These are phyloP conservation scores for Hucho hucho DNA, from an alignment of 2,113 vertebrate genomes.

Conservation along the genomic window DNA sequence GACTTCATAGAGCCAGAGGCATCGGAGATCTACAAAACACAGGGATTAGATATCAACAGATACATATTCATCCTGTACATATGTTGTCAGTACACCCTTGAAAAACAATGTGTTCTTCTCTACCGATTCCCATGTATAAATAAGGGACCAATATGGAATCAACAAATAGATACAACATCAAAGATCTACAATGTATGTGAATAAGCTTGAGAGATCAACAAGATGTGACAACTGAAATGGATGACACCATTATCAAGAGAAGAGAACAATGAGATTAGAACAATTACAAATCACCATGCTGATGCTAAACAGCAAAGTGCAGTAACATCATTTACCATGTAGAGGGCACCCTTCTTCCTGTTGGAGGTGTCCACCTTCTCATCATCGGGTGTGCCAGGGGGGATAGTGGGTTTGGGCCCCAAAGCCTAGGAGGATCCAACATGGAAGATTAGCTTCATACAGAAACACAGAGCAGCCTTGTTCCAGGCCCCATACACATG, in stretches of 20 bases:
- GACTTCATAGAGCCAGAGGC: slow-evolving; percentile 71
- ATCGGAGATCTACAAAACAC: slow-evolving; percentile 71
- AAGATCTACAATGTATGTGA: too few species aligned
- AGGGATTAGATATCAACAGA: not conserved
- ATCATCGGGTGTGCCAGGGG: slow-evolving; percentile 64
- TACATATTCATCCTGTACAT: not conserved
- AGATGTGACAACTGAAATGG: not conserved
- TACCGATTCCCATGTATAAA: too few species aligned
- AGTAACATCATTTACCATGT: slow-evolving; percentile 66
- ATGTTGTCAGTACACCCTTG: not conserved
- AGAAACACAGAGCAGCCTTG: not conserved
- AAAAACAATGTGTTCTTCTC: too few species aligned
- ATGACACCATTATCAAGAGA: not conserved
- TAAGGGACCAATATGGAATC: too few species aligned
- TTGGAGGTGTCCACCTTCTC: slow-evolving; percentile 61
- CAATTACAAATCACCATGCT: too few species aligned
- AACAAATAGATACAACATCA: too few species aligned
- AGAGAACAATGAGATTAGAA: not conserved
- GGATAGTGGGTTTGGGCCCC: slow-evolving; percentile 63
- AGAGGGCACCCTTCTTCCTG: slow-evolving; percentile 72
- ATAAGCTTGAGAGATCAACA: too few species aligned
- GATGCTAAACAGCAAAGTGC: not conserved
- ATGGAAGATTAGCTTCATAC: slow-evolving; percentile 6
- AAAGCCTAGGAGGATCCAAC: slow-evolving; percentile 56
- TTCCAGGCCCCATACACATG: not conserved